Percentiles rank a stretch among this genome's conserved stretches.
phyloP scores from a whole-genome alignment of 2,797 vertebrate genomes.

The Smutsia temminckii region DNA sequence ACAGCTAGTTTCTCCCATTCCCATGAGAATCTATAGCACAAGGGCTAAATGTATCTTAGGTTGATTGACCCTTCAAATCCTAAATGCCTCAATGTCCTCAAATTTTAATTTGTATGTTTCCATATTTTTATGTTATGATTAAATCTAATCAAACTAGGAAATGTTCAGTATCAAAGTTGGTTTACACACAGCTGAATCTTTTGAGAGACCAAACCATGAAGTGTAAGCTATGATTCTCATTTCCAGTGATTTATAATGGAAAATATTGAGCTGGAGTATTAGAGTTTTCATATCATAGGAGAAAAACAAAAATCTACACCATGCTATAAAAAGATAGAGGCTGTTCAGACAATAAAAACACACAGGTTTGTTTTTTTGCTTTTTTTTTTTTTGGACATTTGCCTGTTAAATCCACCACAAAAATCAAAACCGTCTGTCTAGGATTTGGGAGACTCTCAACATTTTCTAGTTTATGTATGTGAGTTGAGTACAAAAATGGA shows the following conservation, averaged over 20 bases:
- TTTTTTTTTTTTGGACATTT: not conserved
- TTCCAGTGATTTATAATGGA: conserved; percentile 41
- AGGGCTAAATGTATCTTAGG: not conserved
- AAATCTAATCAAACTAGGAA: not conserved
- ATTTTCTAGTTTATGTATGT: not conserved
- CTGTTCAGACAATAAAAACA: not conserved
- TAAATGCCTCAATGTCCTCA: not conserved
- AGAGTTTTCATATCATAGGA: conserved; percentile 12
- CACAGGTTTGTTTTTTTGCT: not conserved
- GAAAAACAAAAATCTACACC: conserved; percentile 14
- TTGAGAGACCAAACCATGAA: not conserved
- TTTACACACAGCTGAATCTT: conserved; percentile 37
- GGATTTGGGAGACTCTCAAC: not conserved
- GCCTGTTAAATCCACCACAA: not conserved
- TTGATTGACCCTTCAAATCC: not conserved
- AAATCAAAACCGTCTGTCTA: conserved; percentile 6
- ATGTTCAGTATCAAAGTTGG: not conserved
- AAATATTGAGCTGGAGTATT: not conserved
- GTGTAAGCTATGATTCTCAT: conserved; percentile 28
- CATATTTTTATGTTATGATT: conserved; percentile 12
- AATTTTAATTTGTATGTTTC: not conserved
- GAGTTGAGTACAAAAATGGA: not conserved
- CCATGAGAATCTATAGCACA: not conserved
- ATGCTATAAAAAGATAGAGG: not conserved
- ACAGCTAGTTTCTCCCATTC: not conserved